Evolutionary conservation across 2,797 vertebrate species (phyloP).

Genomic region (Enteromius trimaculatus): DNA sequence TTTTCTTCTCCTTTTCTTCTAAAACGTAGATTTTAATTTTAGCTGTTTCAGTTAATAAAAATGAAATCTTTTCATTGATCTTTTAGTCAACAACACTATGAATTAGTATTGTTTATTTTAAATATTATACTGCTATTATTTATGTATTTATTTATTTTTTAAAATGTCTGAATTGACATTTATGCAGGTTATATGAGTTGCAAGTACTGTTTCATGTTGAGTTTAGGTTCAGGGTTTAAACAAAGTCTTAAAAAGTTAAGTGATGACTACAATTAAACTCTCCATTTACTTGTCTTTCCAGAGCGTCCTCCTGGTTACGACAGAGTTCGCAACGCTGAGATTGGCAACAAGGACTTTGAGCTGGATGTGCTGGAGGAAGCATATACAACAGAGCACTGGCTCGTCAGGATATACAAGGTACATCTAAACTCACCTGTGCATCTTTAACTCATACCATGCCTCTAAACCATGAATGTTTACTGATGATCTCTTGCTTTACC

Average conservation of each 20-base stretch:
- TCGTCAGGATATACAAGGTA: constrained; percentile 99
- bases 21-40: too few relatives aligned
- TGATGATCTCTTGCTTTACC: constrained; percentile 18
- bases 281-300: constrained; percentile 62
- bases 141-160: neutral
- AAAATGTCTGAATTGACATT: neutral
- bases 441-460: neutral
- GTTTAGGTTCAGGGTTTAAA: neutral
- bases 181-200: neutral
- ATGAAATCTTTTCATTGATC: neutral
- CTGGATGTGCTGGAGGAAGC: constrained; percentile 96
- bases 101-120: neutral
- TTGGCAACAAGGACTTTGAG: constrained; percentile 99
- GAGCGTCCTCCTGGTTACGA: constrained; percentile 97
- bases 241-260: neutral
- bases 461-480: neutral
- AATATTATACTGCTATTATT: neutral
- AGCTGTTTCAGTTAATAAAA: neutral
- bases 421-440: constrained; percentile 37
- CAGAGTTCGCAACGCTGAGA: constrained; percentile 95
- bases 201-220: neutral
- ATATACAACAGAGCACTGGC: constrained; percentile 98
- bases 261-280: neutral
- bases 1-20: neutral
- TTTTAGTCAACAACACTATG: neutral